Percentiles rank a stretch among this genome's conserved stretches.
Evolutionary conservation across 2,888 invertebrate species (phyloP).

Genomic region (Drosophila ezoana): DNA sequence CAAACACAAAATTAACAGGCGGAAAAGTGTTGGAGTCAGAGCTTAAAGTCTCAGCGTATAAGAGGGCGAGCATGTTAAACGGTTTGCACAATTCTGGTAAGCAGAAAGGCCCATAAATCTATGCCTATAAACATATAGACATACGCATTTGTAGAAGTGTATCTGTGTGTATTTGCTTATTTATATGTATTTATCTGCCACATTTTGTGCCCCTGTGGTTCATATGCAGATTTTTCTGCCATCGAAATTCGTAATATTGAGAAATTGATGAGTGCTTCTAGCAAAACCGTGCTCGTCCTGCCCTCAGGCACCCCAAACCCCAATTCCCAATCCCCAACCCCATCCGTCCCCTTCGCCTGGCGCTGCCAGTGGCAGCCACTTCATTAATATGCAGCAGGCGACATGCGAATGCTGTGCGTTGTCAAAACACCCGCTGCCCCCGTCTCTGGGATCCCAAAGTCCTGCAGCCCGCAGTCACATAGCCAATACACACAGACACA

Average conservation of each 20-base stretch:
- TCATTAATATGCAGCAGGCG: constrained; percentile 77
- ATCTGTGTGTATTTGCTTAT: background rate
- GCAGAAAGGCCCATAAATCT: constrained; percentile 35
- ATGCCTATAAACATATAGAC: constrained; percentile 1
- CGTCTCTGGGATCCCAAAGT: background rate
- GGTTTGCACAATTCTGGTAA: constrained; percentile 65
- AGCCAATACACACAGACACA: constrained; percentile 12
- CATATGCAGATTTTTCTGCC: constrained; percentile 69
- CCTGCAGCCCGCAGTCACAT: constrained; percentile 6
- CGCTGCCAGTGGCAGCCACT: constrained; percentile 51
- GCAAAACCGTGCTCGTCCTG: constrained; percentile 2
- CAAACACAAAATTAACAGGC: constrained; percentile 1
- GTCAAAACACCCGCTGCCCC: constrained; percentile 37
- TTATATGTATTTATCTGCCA: constrained; percentile 18
- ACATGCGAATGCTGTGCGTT: constrained; percentile 65
- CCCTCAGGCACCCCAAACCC: background rate
- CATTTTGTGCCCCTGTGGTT: constrained; percentile 35
- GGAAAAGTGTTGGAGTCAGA: constrained; percentile 14
- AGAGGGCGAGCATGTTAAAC: constrained; percentile 61
- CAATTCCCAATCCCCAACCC: background rate
- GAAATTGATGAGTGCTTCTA: constrained; percentile 69
- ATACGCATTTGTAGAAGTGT: constrained; percentile 14
- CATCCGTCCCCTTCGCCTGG: background rate
- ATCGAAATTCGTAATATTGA: constrained; percentile 67
- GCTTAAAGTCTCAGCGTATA: constrained; percentile 26